Conservation (phyloP, 2,113 vertebrate species). For the Synodontis membranacea region DNA sequence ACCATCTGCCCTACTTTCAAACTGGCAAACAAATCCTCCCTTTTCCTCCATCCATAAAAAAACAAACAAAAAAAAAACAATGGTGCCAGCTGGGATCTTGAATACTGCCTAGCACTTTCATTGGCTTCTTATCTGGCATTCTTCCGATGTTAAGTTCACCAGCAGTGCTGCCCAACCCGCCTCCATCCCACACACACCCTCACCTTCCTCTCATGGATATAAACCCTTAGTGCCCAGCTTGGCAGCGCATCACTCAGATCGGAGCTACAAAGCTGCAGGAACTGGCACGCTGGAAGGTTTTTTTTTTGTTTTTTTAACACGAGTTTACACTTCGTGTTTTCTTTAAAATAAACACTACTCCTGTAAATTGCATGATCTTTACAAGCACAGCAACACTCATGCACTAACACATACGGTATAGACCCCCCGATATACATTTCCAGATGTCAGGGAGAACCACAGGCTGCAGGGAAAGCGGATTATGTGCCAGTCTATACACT, state of each 20-base stretch:
- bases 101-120: conserved; percentile 12
- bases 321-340: not conserved
- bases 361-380: not conserved
- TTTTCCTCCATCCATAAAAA: not conserved
- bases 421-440: not conserved
- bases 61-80: not conserved
- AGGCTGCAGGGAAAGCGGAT: conserved; percentile 60
- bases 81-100: not conserved
- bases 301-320: not conserved
- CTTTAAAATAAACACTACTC: not conserved
- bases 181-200: not conserved
- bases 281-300: not conserved
- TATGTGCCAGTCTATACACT: conserved; percentile 48
- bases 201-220: not conserved
- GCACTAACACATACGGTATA: not conserved
- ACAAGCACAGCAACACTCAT: not conserved
- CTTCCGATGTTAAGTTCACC: conserved; percentile 27
- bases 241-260: conserved; percentile 32
- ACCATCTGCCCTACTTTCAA: conserved; percentile 44
- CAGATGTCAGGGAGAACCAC: not conserved
- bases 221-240: conserved; percentile 23
- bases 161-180: not conserved
- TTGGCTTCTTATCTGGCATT: conserved; percentile 14
- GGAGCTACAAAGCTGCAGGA: not conserved
- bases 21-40: not conserved